Conservation (phyloP, 2,113 vertebrate genomes). For the Stegastes partitus region DNA sequence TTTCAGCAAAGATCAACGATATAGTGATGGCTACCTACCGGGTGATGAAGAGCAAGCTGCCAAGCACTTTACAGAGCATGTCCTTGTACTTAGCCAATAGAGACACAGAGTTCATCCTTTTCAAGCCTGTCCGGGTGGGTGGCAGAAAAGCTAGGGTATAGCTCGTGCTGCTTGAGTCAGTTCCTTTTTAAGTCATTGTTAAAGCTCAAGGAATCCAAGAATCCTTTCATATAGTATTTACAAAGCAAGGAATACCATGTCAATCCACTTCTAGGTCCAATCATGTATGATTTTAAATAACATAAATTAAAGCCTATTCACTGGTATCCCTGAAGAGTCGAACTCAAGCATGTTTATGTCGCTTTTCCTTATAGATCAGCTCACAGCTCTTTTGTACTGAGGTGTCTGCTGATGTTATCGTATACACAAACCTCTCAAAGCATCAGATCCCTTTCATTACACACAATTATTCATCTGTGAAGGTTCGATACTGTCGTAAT, state of each 20-base stretch:
- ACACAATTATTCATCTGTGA: background rate
- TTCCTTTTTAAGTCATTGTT: slow-evolving; percentile 49
- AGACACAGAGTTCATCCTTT: slow-evolving; percentile 98
- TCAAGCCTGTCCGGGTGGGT: slow-evolving; percentile 97
- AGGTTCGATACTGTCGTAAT: slow-evolving; percentile 18
- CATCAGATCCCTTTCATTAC: slow-evolving; percentile 1
- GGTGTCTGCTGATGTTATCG: background rate
- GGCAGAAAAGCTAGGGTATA: slow-evolving; percentile 31
- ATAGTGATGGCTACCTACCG: slow-evolving; percentile 92
- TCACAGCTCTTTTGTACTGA: background rate
- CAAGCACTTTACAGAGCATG: slow-evolving; percentile 93
- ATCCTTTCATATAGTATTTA: slow-evolving; percentile 9
- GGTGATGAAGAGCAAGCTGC: slow-evolving; percentile 94
- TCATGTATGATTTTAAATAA: slow-evolving; percentile 8
- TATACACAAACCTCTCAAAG: slow-evolving; percentile 26
- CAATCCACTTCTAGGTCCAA: slow-evolving; percentile 1
- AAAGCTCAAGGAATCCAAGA: slow-evolving; percentile 24
- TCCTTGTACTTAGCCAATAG: slow-evolving; percentile 96
- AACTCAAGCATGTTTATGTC: background rate
- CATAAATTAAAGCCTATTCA: slow-evolving; percentile 1
- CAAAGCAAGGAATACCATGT: background rate
- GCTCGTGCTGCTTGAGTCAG: slow-evolving; percentile 22
- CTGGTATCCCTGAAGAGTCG: background rate
- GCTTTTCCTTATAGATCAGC: background rate
- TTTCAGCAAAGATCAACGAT: slow-evolving; percentile 95